Evolutionary conservation across 2,888 invertebrate genomes (phyloP), one percentile per base, ranked within the genome.

Genomic region (Idaea biselata): DNA sequence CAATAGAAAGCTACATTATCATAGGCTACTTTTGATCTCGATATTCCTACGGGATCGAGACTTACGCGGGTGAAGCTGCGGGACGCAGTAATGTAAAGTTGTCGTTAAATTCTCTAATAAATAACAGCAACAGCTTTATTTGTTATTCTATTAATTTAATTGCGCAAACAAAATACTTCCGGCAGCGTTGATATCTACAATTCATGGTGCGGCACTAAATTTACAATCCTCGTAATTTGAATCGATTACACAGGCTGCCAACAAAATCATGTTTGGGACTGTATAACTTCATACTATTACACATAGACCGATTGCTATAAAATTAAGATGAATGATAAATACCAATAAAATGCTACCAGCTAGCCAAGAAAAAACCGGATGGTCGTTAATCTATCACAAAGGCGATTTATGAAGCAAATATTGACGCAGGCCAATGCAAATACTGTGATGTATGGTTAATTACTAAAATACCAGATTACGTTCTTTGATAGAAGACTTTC

Each of bases 91-190:
- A 25, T 25, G 25, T 25, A 25, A 5, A 25, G 25, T 25, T 25
- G 25, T 25, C 5, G 25, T 25, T 25, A 25, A 3, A 25, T 25
- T 25, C 3, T 25, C 25, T 25, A 68, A 73, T 62, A 64, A 67
- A 55, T 33, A 32, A 44, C 44, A 44, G 11, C 44, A 8, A 44
- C 44, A 44, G 7, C 44, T 44, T 44, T 44, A 11, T 44, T 44
- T 44, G 44, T 44, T 44, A 44, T 44, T 44, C 44, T 44, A 44
- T 44, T 11, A 44, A 44, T 44, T 44, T 44, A 44, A 44, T 44
- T 44, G 44, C 44, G 14, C 44, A 44, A 44, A 44, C 44, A 25
- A 25, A 25, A 25, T 44, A 11, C 44, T 44, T 44, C 44, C 44
- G 44, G 44, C 44, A 14, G 3, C 14, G 44, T 25, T 25, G 14